Conservation (phyloP, 1,140 invertebrate genomes). For the Neodiprion virginianus region DNA sequence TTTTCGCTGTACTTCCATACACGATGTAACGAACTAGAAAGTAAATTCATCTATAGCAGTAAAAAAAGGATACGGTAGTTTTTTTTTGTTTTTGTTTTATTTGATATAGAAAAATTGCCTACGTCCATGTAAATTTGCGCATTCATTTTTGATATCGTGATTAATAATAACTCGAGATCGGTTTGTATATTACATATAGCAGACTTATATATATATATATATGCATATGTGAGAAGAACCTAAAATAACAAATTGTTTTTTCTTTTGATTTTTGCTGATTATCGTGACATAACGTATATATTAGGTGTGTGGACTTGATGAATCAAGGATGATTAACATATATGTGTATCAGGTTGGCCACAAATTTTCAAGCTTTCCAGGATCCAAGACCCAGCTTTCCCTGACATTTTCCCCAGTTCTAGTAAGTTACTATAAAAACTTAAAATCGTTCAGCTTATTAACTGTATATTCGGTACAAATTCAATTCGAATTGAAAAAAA, state of each 20-base stretch:
- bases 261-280: not conserved
- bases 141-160: slow-evolving; percentile 5
- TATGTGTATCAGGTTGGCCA: too few relatives aligned
- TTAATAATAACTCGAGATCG: not conserved
- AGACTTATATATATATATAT: too few relatives aligned
- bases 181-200: not conserved
- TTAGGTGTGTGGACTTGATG: not conserved
- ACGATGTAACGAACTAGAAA: not conserved
- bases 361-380: too few relatives aligned
- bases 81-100: too few relatives aligned
- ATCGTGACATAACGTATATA: not conserved
- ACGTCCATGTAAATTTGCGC: slow-evolving; percentile 3
- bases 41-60: not conserved
- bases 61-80: not conserved
- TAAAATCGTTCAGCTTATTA: too few relatives aligned
- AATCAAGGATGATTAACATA: not conserved
- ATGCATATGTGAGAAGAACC: not conserved
- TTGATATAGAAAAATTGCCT: not conserved
- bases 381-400: too few relatives aligned
- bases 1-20: too few relatives aligned
- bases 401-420: too few relatives aligned
- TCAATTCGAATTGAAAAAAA: too few relatives aligned
- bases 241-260: not conserved
- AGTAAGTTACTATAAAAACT: too few relatives aligned
- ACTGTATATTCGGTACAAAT: too few relatives aligned